Percentiles rank a stretch among this genome's conserved stretches.
Evolutionary conservation across 2,888 invertebrate species (phyloP).

Genomic region (Eilema depressum): DNA sequence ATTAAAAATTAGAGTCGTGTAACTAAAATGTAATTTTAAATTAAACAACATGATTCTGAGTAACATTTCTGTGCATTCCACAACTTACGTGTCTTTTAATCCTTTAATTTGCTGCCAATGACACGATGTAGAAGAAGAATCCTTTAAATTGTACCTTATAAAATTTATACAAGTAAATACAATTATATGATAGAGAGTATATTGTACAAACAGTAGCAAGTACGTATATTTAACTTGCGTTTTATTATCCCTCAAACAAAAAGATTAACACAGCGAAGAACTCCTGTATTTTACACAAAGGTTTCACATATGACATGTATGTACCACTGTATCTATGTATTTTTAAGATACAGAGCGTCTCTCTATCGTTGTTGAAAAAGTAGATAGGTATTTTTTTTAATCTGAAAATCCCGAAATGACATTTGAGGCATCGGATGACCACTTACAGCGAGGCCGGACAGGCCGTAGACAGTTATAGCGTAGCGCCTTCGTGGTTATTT

Average conservation of each 20-base stretch:
- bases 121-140: no score
- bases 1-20: no score
- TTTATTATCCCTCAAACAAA: slow-evolving; percentile 2
- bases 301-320: no score
- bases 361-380: not conserved
- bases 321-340: no score
- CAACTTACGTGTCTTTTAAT: not conserved
- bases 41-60: not conserved
- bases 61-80: not conserved
- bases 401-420: no score
- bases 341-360: no score
- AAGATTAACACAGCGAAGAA: not conserved
- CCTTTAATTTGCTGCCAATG: no score
- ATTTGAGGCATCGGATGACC: no score
- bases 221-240: not conserved
- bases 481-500: no score
- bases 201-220: not conserved
- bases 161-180: slow-evolving; percentile 1
- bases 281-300: not conserved
- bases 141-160: not conserved
- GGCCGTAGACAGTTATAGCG: no score
- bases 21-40: not conserved
- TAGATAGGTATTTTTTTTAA: not conserved
- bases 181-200: slow-evolving; percentile 2
- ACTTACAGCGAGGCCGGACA: no score